Evolutionary conservation across 23 tunicate species (phyloP).

Genomic region (Trididemnum clinides): DNA sequence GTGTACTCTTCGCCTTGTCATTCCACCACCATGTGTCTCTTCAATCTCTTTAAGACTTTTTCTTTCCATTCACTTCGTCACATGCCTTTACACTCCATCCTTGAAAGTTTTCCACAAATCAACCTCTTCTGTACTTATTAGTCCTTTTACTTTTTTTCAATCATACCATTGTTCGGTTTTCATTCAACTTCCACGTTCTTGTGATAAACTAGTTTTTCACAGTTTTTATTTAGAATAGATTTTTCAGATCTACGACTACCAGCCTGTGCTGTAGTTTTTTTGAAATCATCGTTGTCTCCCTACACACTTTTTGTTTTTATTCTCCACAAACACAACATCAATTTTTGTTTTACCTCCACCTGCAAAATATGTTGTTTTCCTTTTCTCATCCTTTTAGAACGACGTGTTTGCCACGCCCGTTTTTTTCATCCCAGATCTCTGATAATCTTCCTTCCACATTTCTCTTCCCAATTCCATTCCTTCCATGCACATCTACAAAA

Average conservation of each 20-base stretch:
- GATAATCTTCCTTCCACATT: no score
- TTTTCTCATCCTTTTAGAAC: not conserved
- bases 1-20: not conserved
- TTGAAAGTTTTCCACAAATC: not conserved
- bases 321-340: no score
- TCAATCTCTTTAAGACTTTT: no score
- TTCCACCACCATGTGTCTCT: not conserved
- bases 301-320: no score
- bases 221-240: not conserved
- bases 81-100: not conserved
- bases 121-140: not conserved
- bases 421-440: not conserved
- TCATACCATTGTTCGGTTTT: not conserved
- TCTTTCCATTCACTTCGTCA: not conserved
- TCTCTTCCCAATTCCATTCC: no score
- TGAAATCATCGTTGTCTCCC: not conserved
- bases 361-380: not conserved
- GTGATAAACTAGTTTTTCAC: not conserved
- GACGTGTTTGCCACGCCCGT: not conserved
- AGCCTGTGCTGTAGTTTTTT: not conserved
- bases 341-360: not conserved
- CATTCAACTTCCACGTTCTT: not conserved
- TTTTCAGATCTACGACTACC: not conserved
- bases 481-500: no score
- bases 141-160: not conserved